Conservation (phyloP, 1,140 invertebrate species). For the Pteromalus puparum region DNA sequence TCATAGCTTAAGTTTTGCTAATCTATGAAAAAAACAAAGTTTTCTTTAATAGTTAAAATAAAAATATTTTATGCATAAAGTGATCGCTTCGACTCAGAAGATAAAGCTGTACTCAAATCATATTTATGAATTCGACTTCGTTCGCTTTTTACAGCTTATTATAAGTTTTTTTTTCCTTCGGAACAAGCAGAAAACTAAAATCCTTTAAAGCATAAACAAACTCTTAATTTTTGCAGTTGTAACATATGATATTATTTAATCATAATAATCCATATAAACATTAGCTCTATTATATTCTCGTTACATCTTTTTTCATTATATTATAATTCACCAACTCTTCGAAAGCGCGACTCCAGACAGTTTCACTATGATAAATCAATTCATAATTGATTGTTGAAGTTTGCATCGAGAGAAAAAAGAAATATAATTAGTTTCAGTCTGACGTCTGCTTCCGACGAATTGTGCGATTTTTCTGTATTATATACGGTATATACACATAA, state of each 20-base stretch:
- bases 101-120: slow-evolving; percentile 54
- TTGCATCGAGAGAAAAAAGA: neutral
- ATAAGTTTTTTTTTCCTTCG: slow-evolving; percentile 52
- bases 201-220: slow-evolving; percentile 73
- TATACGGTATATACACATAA: slow-evolving; percentile 65
- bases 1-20: too few species aligned
- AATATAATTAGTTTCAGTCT: neutral
- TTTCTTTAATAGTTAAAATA: too few species aligned
- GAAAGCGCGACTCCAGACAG: slow-evolving; percentile 22
- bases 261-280: slow-evolving; percentile 73
- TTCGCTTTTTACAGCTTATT: slow-evolving; percentile 50
- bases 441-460: slow-evolving; percentile 8
- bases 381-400: neutral
- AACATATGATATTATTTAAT: slow-evolving; percentile 68
- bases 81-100: slow-evolving; percentile 64
- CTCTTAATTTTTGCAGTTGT: slow-evolving; percentile 68
- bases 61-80: neutral
- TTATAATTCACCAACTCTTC: slow-evolving; percentile 22
- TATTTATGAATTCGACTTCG: slow-evolving; percentile 56
- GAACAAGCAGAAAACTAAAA: slow-evolving; percentile 71
- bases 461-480: neutral
- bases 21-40: neutral
- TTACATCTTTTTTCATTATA: slow-evolving; percentile 56
- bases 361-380: neutral
- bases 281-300: slow-evolving; percentile 69